Base-by-base conservation (phyloP, 2,888 invertebrate genomes). In the Alviniconcha strummeri region DNA sequence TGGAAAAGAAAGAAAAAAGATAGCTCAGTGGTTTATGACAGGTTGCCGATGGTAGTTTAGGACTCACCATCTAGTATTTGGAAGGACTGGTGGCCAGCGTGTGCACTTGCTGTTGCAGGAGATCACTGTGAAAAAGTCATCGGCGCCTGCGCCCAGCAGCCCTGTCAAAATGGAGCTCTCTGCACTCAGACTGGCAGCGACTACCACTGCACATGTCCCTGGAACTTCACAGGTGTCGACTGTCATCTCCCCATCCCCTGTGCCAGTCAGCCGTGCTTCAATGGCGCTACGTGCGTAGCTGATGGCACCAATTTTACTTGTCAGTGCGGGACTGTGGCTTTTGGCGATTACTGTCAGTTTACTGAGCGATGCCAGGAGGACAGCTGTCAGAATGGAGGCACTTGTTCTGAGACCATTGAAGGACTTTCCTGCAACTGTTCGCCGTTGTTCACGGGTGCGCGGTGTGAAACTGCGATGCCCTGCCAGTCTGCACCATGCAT, bases 241-340 rank as follows among this genome's bases (percentile, higher is more conserved):
- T 90, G 90, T 84, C 85, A 89, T 69, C 85, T 75, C 17, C 86
- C 85, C 6, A n/a, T 84, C 9, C 86, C 87, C 1, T 90, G 90
- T 85, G 88, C 87, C 54, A 88, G 89, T 79, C 87, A 87, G 75
- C 91, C 91, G 8, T 92, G 91, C 85, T 85, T 89, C 5, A 89
- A 91, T 85, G 87, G 87, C 52, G 90, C 89, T 8, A 79, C 75
- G 5, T 91, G 91, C 81, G 71, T 84, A 82, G 85, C 86, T 7
- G 69, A 54, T 17, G 83, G 83, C 11, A 52, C 15, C n/a, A 55
- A 52, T 5, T 88, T 84, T 79, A 64, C 71, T 13, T 88, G 88
- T 80, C 55, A 72, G n/a, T 88, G 88, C 81, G n/a, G 77, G 36
- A 13, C 67, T 7, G 81, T 67, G 9, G 83, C 81, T 54, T 83